A percentile compares a stretch with the other conserved stretches of the same genome.
Evolutionary conservation across 2,888 invertebrate species (phyloP).

Genomic region (Cyclophora punctaria): DNA sequence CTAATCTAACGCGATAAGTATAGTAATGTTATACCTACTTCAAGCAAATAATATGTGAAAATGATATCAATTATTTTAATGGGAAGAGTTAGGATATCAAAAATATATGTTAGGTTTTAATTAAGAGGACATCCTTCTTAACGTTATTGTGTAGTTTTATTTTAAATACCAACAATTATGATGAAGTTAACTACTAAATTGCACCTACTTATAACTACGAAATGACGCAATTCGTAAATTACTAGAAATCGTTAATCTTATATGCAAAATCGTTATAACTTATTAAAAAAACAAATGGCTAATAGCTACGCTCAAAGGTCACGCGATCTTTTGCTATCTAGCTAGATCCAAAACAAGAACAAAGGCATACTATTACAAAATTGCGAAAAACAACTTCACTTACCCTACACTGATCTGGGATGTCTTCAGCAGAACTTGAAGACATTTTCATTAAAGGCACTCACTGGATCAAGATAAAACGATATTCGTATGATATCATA

Average conservation of each 20-base stretch:
- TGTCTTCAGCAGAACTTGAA: conserved; percentile 60
- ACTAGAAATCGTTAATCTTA: not conserved
- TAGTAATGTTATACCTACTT: no score
- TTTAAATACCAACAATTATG: not conserved
- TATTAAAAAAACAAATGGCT: conserved; percentile 6
- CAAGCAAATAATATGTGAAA: no score
- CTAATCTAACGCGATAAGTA: no score
- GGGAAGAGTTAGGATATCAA: no score
- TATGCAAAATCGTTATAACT: conserved; percentile 2
- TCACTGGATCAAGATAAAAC: conserved; percentile 4
- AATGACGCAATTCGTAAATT: not conserved
- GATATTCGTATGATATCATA: conserved; percentile 6
- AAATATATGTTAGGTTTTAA: not conserved
- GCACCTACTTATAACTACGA: not conserved
- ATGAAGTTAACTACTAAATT: not conserved
- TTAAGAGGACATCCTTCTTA: not conserved
- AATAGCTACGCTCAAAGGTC: conserved; percentile 31
- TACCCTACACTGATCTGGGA: conserved; percentile 61
- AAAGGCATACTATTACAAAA: conserved; percentile 18
- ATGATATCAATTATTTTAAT: no score
- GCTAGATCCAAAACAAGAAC: conserved; percentile 24
- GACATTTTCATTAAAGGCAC: conserved; percentile 37
- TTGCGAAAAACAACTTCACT: conserved; percentile 9
- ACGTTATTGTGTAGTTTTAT: not conserved
- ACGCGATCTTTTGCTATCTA: conserved; percentile 4